Evolutionary conservation across 2,797 vertebrate species (phyloP).

Genomic region (Tenualosa thibaudeaui): DNA sequence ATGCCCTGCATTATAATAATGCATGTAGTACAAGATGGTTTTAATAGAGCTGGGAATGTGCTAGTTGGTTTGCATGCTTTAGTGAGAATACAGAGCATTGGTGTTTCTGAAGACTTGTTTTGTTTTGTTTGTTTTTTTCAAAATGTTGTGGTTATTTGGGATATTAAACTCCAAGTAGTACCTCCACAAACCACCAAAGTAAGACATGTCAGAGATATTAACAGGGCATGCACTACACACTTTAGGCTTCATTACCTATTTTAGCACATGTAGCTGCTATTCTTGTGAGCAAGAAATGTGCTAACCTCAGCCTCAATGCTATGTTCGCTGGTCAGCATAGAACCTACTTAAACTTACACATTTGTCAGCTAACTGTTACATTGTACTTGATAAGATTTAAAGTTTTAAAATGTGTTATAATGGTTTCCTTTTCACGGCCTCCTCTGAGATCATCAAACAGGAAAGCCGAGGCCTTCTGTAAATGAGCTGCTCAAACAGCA

Average conservation of each 20-base stretch:
- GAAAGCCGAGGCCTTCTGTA: not conserved
- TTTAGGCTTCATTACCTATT: not conserved
- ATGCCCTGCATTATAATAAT: no score
- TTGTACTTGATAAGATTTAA: not conserved
- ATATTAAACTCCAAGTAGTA: not conserved
- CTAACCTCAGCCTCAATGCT: not conserved
- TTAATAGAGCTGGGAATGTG: no score
- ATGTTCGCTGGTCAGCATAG: not conserved
- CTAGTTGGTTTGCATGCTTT: no score
- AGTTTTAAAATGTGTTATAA: not conserved
- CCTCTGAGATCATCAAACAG: not conserved
- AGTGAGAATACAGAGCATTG: no score
- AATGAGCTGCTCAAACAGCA: conserved; percentile 3
- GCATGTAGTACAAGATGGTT: no score
- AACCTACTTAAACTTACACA: not conserved
- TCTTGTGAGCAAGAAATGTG: not conserved
- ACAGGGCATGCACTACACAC: not conserved
- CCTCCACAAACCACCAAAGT: not conserved
- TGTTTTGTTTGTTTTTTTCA: no score
- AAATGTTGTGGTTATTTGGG: no score
- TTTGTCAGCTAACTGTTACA: not conserved
- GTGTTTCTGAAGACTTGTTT: no score
- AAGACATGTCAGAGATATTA: not conserved
- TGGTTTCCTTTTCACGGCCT: not conserved
- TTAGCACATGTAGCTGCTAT: not conserved